Base-by-base conservation (phyloP, 2,888 invertebrate species). In the Drosophila pseudotakahashii region DNA sequence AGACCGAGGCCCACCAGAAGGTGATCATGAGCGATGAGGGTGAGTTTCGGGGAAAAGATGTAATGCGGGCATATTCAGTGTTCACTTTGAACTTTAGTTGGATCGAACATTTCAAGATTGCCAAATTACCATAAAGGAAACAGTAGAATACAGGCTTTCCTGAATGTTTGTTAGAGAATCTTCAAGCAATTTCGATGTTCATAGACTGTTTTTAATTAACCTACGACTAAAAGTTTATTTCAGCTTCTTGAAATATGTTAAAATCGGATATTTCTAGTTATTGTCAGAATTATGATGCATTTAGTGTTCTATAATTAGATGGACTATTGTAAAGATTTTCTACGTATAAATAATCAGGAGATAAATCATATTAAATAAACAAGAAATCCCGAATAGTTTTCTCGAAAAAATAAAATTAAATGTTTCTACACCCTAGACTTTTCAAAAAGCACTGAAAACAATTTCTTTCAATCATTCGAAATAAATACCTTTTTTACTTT, bases 1-100 rank as follows among this genome's bases (percentile, higher is more conserved):
- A 94, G 86, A 94, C 94, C n/a, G 94, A 94, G 79, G 92, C 92
- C 71, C 95, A 95, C 90, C 94, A 94, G 84, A 93, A 93, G 75
- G 94, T 94, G 76, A 94, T 95, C 74, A 95, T 95, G 94, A 94
- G 94, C 10, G 95, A 95, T 90, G 95, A 95, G 90, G 95, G 93
- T 84, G 76, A 67, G 76, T 47, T 32, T 16, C 11, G 7, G 2
- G 19, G 11, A 14, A 14, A 14, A 9, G 14, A 14, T 4, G 10
- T 30, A 7, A 30, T 26, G 30, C 30, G 30, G n/a, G 37, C n/a
- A 37, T 37, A n/a, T n/a, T n/a, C 7, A n/a, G 26, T 26, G 26
- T 4, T 26, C 26, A 26, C 26, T 26, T 26, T 2, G 26, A 26
- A 26, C 1, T 5, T 26, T 26, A 0, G 19, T 19, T 19, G 19